A percentile compares a stretch with the other conserved stretches of the same genome.
phyloP scores from a whole-genome alignment of 1,140 invertebrate genomes.

The Idris sp. region DNA sequence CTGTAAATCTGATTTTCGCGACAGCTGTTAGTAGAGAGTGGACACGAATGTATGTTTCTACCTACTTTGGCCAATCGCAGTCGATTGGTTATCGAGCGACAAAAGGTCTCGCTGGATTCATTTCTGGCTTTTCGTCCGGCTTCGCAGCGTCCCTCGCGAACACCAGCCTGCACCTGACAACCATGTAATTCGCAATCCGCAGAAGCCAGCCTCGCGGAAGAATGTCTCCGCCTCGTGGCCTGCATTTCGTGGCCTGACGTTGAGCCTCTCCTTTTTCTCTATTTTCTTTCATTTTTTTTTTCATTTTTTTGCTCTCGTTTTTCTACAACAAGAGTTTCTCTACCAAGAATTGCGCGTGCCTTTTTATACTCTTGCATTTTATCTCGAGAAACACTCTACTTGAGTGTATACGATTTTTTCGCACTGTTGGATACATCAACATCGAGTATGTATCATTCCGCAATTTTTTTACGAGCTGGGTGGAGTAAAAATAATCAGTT shows the following conservation, averaged over 20 bases:
- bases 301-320: constrained; percentile 18
- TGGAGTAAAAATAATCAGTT: too few species aligned
- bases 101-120: constrained; percentile 50
- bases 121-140: constrained; percentile 42
- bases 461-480: too few species aligned
- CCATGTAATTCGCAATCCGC: constrained; percentile 74
- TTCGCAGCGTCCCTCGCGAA: constrained; percentile 30
- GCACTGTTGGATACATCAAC: constrained; percentile 19
- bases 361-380: constrained; percentile 40
- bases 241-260: constrained; percentile 51
- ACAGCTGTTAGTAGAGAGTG: constrained; percentile 54
- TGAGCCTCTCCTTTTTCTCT: constrained; percentile 18
- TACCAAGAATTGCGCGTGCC: constrained; percentile 7
- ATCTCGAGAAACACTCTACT: constrained; percentile 45
- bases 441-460: constrained; percentile 38
- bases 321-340: constrained; percentile 14
- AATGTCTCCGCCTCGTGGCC: constrained; percentile 65
- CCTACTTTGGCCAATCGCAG: constrained; percentile 49
- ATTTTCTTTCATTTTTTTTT: constrained; percentile 15
- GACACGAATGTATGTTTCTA: neutral
- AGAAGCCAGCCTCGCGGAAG: constrained; percentile 70
- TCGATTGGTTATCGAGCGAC: constrained; percentile 60
- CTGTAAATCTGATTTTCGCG: constrained; percentile 57
- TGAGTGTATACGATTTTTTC: constrained; percentile 36
- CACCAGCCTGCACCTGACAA: constrained; percentile 71